Base-by-base conservation (phyloP, 2,113 vertebrate species). In the Dasyprocta punctata region DNA sequence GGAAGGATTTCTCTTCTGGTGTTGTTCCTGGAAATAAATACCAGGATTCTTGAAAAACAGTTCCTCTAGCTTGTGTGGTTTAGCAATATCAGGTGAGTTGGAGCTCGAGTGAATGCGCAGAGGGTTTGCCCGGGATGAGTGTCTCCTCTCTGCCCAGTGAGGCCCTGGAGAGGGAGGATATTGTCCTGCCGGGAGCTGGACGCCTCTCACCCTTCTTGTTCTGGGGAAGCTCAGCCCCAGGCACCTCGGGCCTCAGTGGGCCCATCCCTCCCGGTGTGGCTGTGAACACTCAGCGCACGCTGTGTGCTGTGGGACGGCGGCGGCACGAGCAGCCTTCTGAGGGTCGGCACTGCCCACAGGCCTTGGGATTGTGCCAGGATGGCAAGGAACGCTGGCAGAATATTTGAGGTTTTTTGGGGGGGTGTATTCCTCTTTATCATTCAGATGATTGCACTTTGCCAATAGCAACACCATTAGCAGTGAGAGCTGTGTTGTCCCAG, bases 341-440 rank as follows among this genome's bases (percentile, higher is more conserved):
- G 3, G 0, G 4, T 2, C 20, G 3, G 3, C 38, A 52, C 30
- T 30, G 3, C 41, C 30, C 38, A 1, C 73, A 10, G 0, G 54
- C 2, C 14, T 52, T 3, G 17, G 47, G 41, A 38, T n/a, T 54
- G 4, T 4, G 47, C 67, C 26, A 11, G 52, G 73, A 30, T 17
- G 14, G 47, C 26, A 24, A 71, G 61, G 89, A 65, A 44, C 0
- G 0, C 52, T 33, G 26, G 36, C 7, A 16, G 56, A 60, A 16
- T 80, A 7, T 6, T 8, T 52, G n/a, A 5, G 16, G 38, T 47
- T 24, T 8, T 38, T 69, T 69, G 17, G 7, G 24, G 9, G 5
- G 20, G 69, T 30, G 41, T 22, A 24, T 26, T 41, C 44, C 90
- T 95, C n/a, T 24, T 0, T 33, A 0, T 30, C 58, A 41, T 26